phyloP scores from a whole-genome alignment of 2,113 vertebrate species.

The Coturnix japonica region DNA sequence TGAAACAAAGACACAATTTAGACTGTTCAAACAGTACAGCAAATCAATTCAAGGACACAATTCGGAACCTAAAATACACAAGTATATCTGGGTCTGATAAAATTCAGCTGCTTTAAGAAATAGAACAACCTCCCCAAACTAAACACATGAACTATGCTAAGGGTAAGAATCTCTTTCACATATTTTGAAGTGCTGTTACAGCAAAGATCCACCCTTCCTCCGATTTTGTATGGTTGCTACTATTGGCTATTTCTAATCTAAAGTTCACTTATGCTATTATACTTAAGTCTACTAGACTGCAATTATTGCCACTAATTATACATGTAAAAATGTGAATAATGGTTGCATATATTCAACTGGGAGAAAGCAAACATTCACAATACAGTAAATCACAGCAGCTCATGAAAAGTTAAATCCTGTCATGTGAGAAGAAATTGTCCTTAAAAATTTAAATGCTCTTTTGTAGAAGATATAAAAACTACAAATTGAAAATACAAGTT shows the following conservation, averaged over 20 bases:
- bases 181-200: not conserved
- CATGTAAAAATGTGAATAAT: not conserved
- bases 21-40: constrained; percentile 18
- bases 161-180: not conserved
- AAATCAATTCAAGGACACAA: not conserved
- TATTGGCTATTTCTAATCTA: not conserved
- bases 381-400: not conserved
- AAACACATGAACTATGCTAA: not conserved
- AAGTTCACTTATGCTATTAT: not conserved
- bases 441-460: not conserved
- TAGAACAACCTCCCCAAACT: not conserved
- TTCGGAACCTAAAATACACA: not conserved
- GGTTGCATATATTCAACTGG: not conserved
- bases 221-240: not conserved
- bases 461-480: not conserved
- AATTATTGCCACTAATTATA: not conserved
- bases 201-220: not conserved
- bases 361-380: not conserved
- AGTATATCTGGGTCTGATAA: not conserved
- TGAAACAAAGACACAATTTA: constrained; percentile 54
- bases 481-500: not conserved
- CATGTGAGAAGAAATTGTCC: not conserved
- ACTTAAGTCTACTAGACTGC: not conserved
- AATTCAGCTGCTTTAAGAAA: not conserved
- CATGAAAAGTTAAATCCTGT: not conserved